Evolutionary conservation across 2,888 invertebrate species (phyloP).

Genomic region (Drymonia ruficornis): DNA sequence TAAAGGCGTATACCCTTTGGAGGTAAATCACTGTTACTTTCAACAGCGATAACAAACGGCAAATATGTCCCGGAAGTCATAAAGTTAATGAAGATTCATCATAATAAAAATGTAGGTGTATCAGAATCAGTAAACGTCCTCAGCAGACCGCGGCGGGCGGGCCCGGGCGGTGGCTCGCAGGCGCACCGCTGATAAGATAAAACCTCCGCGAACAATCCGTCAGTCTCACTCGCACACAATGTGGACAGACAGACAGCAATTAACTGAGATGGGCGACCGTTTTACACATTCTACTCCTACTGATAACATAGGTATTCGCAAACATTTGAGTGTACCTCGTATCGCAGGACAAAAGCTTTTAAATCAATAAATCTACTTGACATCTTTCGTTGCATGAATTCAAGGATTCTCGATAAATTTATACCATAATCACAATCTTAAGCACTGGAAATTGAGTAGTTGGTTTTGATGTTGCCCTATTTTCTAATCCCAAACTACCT

Average conservation of each 20-base stretch:
- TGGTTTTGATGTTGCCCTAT: neutral
- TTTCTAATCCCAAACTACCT: neutral
- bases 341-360: neutral
- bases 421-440: too few relatives aligned
- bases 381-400: too few relatives aligned
- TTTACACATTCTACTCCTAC: neutral
- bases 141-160: too few relatives aligned
- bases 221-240: conserved; percentile 24
- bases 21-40: conserved; percentile 8
- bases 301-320: neutral
- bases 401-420: too few relatives aligned
- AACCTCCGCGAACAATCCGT: conserved; percentile 39
- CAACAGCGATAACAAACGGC: conserved; percentile 11
- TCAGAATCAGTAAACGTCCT: conserved; percentile 39
- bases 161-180: conserved; percentile 33
- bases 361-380: neutral
- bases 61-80: conserved; percentile 33
- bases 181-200: conserved; percentile 54
- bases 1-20: neutral
- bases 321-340: neutral
- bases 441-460: too few relatives aligned
- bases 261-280: neutral
- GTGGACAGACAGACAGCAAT: conserved; percentile 19
- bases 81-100: conserved; percentile 42
- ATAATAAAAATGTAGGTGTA: conserved; percentile 54